These are phyloP conservation scores for Drosophila mimica DNA, from an alignment of 2,888 invertebrate genomes.

Conservation along the genomic window DNA sequence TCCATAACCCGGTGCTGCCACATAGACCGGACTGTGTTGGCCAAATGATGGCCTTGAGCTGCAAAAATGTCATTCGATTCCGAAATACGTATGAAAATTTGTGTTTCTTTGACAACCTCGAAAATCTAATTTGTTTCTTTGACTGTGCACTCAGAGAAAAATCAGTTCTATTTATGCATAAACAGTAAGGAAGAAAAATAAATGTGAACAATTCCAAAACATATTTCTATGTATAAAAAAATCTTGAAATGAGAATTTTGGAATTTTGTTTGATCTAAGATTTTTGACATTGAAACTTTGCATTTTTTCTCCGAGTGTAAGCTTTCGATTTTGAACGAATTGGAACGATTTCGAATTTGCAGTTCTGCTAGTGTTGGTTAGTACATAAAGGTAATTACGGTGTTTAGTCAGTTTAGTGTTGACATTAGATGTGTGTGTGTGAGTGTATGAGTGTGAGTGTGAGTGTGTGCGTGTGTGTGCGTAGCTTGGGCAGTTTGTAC, in stretches of 20 bases:
- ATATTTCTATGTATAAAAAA: not conserved
- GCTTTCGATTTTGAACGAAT: conserved; percentile 29
- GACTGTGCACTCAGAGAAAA: not conserved
- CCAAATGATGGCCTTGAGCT: conserved; percentile 65
- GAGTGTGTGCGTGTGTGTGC: not conserved
- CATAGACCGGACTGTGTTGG: conserved; percentile 79
- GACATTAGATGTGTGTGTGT: not conserved
- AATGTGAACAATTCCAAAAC: not conserved
- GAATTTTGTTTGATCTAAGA: not conserved
- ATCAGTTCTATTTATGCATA: not conserved
- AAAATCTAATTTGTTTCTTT: not conserved
- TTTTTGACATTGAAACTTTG: not conserved
- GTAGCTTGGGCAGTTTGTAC: conserved; percentile 65
- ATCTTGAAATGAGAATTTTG: not conserved
- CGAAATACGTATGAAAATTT: conserved; percentile 24
- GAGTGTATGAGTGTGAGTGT: not conserved
- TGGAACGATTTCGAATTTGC: not conserved
- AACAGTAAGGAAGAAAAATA: not conserved
- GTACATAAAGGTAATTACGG: conserved; percentile 15
- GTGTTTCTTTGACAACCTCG: conserved; percentile 8
- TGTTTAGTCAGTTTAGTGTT: conserved; percentile 23
- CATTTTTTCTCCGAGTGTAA: conserved; percentile 7
- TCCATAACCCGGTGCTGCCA: conserved; percentile 27
- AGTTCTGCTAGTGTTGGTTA: conserved; percentile 6
- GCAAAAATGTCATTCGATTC: conserved; percentile 24